Base-by-base conservation (phyloP, 2,888 invertebrate genomes). In the Agrilus cyanescens region DNA sequence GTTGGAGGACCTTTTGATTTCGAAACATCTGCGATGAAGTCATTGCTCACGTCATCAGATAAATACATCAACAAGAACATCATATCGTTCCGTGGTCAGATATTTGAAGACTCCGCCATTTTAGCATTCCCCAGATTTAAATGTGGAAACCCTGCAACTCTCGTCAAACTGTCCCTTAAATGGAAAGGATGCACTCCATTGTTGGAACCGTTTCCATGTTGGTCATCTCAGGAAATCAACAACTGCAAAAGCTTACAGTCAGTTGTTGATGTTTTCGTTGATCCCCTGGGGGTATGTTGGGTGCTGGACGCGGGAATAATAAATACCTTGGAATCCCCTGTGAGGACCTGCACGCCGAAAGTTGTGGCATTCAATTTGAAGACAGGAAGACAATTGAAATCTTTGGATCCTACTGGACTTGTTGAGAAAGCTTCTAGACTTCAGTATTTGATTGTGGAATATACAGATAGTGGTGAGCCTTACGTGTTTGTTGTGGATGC, bases 401-500 rank as follows among this genome's bases (percentile, higher is more conserved):
- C 68, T 0, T 69, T 85, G 31, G 75, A 78, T 40, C 62, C 85
- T 35, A 72, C 76, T 12, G 66, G 72, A 0, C 62, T 80, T 10
- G 70, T 75, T 1, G 72, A 73, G 32, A 62, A 70, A 7, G 71
- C 69, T 7, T 80, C 82, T 0, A 71, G 79, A 12, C 66, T 84
- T 16, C 85, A 85, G 58, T 81, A 82, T 54, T 60, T 85, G 33
- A 74, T 73, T 0, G 75, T 80, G 3, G 85, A 85, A 52, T 79
- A 82, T 57, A 70, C 72, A 1, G 56, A 70, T 10, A 74, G 75
- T 44, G 78, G 76, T 4, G 73, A 36, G 16, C 73, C 76, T 18
- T 81, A 71, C 56, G 68, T 79, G 53, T 78, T 81, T 56, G 68
- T 81, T 13, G 77, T 80, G 32, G 85, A 85, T 58, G 82, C 84